A percentile compares a stretch with the other conserved stretches of the same genome.
These are phyloP conservation scores for Melanotaenia pygmaea DNA, from an alignment of 2,797 vertebrate species.

Conservation along the genomic window DNA sequence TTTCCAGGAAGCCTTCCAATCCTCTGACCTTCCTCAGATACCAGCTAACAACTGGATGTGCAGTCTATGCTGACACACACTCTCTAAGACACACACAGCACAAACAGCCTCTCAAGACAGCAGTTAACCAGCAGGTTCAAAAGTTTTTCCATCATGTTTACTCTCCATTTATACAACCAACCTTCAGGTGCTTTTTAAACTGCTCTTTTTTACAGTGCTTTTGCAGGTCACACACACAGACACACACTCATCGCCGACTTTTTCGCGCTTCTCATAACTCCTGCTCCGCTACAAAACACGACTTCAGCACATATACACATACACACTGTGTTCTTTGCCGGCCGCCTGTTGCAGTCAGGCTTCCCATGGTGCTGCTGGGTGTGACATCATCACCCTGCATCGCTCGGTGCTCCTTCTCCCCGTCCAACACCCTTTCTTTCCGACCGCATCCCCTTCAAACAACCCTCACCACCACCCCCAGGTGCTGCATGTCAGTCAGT, in stretches of 20 bases:
- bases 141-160: slow-evolving; percentile 66
- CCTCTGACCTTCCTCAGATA: slow-evolving; percentile 73
- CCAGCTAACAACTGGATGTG: slow-evolving; percentile 70
- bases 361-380: slow-evolving; percentile 54
- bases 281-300: slow-evolving; percentile 34
- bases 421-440: background rate
- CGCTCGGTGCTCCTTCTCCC: slow-evolving; percentile 65
- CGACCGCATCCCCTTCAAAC: background rate
- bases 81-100: slow-evolving; percentile 32
- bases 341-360: slow-evolving; percentile 67
- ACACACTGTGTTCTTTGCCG: slow-evolving; percentile 74
- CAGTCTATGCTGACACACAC: slow-evolving; percentile 40
- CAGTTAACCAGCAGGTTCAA: slow-evolving; percentile 76
- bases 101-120: slow-evolving; percentile 52
- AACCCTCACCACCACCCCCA: slow-evolving; percentile 31
- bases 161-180: slow-evolving; percentile 76
- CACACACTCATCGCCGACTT: slow-evolving; percentile 39
- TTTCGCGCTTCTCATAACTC: slow-evolving; percentile 34
- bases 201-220: slow-evolving; percentile 77
- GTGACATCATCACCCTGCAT: slow-evolving; percentile 64
- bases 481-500: slow-evolving; percentile 84
- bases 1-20: slow-evolving; percentile 73
- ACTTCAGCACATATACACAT: slow-evolving; percentile 38
- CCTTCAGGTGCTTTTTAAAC: slow-evolving; percentile 80
- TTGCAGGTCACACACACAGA: slow-evolving; percentile 64